A percentile compares a stretch with the other conserved stretches of the same genome.
Conservation (phyloP, 2,888 invertebrate genomes). For the Hetaerina titia region DNA sequence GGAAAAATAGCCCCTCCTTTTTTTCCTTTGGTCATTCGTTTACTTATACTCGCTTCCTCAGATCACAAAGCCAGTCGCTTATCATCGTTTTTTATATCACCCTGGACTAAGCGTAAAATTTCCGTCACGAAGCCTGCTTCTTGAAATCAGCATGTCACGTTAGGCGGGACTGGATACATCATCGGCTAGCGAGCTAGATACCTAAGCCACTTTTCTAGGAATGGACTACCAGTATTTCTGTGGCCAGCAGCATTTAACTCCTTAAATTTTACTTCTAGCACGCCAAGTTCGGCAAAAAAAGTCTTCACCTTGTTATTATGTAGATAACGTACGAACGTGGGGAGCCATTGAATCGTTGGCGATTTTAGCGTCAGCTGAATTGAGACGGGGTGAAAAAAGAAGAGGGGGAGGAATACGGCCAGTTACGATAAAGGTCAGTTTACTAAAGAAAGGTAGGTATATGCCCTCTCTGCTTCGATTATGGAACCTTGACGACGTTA, state of each 20-base stretch:
- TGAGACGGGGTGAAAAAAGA: neutral
- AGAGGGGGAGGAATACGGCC: neutral
- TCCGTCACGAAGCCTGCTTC: neutral
- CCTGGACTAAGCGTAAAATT: neutral
- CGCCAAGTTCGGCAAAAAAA: no score
- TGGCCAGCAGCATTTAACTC: no score
- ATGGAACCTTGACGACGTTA: neutral
- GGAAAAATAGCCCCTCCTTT: neutral
- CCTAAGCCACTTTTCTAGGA: no score
- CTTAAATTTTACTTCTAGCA: no score
- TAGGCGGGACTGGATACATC: no score
- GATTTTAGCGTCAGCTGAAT: neutral
- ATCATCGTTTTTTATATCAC: neutral
- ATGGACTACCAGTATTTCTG: no score
- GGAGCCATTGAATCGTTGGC: neutral
- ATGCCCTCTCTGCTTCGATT: neutral
- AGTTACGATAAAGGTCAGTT: neutral
- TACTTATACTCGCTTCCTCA: neutral
- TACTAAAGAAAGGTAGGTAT: neutral
- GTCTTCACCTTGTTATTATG: no score
- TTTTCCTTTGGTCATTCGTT: neutral
- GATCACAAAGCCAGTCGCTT: neutral
- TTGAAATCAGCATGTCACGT: neutral
- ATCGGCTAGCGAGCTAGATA: no score
- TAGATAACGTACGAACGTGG: no score